Percentiles rank a stretch among this genome's conserved stretches.
Evolutionary conservation across 2,113 vertebrate species (phyloP).

Genomic region (Oreochromis aureus): DNA sequence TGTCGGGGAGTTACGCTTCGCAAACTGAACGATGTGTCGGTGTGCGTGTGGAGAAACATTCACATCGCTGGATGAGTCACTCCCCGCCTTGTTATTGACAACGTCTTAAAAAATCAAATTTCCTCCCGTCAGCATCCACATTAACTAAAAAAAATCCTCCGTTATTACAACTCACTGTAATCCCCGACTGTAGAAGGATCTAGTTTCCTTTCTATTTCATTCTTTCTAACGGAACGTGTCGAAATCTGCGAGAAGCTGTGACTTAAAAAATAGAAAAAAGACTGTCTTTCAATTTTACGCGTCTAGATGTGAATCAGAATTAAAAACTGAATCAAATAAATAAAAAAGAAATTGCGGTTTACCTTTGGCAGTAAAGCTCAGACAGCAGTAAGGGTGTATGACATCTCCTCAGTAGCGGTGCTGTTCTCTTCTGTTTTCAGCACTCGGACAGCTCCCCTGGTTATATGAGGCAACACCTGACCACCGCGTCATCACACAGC

Average conservation of each 20-base stretch:
- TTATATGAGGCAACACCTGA: slow-evolving; percentile 77
- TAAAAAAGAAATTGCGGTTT: slow-evolving; percentile 6
- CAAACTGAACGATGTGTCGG: slow-evolving; percentile 31
- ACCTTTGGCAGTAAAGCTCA: slow-evolving; percentile 75
- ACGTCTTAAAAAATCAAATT: slow-evolving; percentile 46
- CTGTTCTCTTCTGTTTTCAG: slow-evolving; percentile 65
- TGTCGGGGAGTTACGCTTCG: background rate
- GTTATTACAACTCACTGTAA: background rate
- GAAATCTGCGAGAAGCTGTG: background rate
- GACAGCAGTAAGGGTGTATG: slow-evolving; percentile 60
- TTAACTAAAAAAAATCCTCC: background rate
- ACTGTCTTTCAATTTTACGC: background rate
- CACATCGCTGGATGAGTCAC: slow-evolving; percentile 70
- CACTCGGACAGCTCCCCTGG: slow-evolving; percentile 80
- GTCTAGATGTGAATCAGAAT: background rate
- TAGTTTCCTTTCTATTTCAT: background rate
- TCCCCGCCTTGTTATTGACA: slow-evolving; percentile 67
- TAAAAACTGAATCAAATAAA: background rate
- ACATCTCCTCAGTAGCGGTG: slow-evolving; percentile 63
- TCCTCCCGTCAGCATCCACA: background rate
- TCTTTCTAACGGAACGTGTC: background rate
- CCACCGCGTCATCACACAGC: slow-evolving; percentile 67
- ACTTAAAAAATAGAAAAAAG: background rate
- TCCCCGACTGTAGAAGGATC: background rate
- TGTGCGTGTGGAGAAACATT: slow-evolving; percentile 38